A percentile compares a stretch with the other conserved stretches of the same genome.
Conservation (phyloP, 2,113 vertebrate genomes). For the Anarrhichthys ocellatus region DNA sequence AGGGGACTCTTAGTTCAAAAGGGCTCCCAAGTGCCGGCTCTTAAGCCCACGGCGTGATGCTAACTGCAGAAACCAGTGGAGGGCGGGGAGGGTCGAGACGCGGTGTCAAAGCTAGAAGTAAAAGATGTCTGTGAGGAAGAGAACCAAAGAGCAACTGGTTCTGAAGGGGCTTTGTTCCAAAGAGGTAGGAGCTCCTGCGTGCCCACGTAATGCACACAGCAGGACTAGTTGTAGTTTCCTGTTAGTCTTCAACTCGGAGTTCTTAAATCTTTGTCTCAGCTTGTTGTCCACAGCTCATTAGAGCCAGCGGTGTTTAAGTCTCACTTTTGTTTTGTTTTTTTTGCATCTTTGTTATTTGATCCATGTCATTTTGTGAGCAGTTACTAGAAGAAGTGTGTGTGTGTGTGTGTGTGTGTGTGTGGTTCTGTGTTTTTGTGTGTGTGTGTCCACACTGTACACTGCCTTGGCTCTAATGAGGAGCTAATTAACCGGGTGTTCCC, state of each 20-base stretch:
- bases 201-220: conserved; percentile 25
- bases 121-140: conserved; percentile 41
- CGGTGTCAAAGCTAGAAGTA: conserved; percentile 46
- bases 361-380: conserved; percentile 19
- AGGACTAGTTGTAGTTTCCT: conserved; percentile 27
- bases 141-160: neutral
- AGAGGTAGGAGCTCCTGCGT: conserved; percentile 6
- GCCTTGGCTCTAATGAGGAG: conserved; percentile 74
- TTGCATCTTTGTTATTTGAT: conserved; percentile 14
- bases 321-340: neutral
- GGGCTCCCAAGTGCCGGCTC: conserved; percentile 57
- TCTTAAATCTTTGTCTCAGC: conserved; percentile 49
- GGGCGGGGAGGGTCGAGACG: conserved; percentile 28
- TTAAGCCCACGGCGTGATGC: conserved; percentile 68
- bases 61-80: conserved; percentile 67
- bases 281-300: conserved; percentile 57
- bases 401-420: conserved; percentile 13
- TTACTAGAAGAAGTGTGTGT: conserved; percentile 12
- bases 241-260: conserved; percentile 19
- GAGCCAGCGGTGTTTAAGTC: conserved; percentile 22
- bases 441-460: conserved; percentile 42
- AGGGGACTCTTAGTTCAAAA: conserved; percentile 66
- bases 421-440: conserved; percentile 10
- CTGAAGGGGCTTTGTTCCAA: conserved; percentile 7
- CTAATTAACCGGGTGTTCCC: conserved; percentile 78